phyloP scores from a whole-genome alignment of 2,113 vertebrate species.

The Probosciger aterrimus region DNA sequence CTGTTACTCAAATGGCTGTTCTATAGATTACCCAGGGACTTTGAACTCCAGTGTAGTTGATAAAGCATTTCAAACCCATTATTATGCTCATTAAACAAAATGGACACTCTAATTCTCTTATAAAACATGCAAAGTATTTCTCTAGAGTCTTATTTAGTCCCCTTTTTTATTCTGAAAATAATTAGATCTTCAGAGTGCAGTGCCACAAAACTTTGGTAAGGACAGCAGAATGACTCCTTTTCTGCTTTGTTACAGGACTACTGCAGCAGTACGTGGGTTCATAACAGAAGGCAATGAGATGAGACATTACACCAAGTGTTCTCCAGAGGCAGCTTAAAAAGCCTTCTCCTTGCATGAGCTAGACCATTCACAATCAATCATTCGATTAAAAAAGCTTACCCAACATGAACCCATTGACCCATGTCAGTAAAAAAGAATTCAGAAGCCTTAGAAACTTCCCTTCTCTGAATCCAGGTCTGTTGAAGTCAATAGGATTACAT shows the following conservation, averaged over 20 bases:
- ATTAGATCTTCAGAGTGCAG: not conserved
- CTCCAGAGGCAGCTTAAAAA: not conserved
- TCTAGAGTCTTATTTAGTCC: not conserved
- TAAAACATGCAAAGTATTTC: not conserved
- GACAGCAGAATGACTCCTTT: not conserved
- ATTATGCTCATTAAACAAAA: not conserved
- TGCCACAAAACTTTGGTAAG: not conserved
- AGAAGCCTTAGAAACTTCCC: not conserved
- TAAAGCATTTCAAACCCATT: not conserved
- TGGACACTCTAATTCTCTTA: not conserved
- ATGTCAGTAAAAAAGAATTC: not conserved
- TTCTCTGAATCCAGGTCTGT: not conserved
- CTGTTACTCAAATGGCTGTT: not conserved
- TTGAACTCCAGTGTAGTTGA: fast-evolving
- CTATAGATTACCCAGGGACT: not conserved
- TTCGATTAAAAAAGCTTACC: not conserved
- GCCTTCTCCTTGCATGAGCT: not conserved
- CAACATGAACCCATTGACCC: not conserved
- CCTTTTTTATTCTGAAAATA: not conserved
- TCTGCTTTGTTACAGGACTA: fast-evolving
- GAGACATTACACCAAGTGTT: not conserved
- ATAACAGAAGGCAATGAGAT: not conserved
- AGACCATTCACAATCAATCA: not conserved
- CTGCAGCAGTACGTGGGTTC: fast-evolving
- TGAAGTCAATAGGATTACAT: not conserved